Evolutionary conservation across 2,113 vertebrate species (phyloP).

Genomic region (Lucifuga dentata): DNA sequence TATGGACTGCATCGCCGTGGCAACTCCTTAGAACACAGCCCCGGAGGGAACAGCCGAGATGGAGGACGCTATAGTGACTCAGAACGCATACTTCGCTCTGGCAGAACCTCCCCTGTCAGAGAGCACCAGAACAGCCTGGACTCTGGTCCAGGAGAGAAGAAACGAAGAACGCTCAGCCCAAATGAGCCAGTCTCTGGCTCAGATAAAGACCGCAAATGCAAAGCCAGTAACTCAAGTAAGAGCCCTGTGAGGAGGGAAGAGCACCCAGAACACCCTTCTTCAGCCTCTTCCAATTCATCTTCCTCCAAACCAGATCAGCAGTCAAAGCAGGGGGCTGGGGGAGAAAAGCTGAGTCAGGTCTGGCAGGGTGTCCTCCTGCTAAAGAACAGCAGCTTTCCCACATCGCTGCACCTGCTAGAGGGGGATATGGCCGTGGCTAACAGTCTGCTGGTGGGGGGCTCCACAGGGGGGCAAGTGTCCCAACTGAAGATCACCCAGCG

Average conservation of each 20-base stretch:
- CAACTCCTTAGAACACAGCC: slow-evolving; percentile 90
- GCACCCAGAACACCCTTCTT: slow-evolving; percentile 59
- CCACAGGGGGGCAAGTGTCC: slow-evolving; percentile 87
- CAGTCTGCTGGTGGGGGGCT: slow-evolving; percentile 88
- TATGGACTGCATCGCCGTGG: slow-evolving; percentile 87
- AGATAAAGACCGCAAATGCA: slow-evolving; percentile 83
- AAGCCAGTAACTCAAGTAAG: slow-evolving; percentile 83
- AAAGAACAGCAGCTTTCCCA: slow-evolving; percentile 98
- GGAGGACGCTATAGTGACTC: slow-evolving; percentile 87
- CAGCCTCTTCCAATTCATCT: slow-evolving; percentile 5
- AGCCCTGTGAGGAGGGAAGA: slow-evolving; percentile 86
- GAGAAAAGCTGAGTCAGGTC: slow-evolving; percentile 87
- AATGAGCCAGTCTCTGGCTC: slow-evolving; percentile 2
- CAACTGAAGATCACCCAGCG: slow-evolving; percentile 99
- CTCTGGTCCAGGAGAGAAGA: slow-evolving; percentile 84
- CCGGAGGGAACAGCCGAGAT: slow-evolving; percentile 87
- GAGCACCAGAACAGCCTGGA: slow-evolving; percentile 87
- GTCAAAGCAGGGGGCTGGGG: slow-evolving; percentile 69
- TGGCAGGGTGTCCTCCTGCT: slow-evolving; percentile 97
- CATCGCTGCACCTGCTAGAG: slow-evolving; percentile 94
- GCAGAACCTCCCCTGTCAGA: slow-evolving; percentile 85
- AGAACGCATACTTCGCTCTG: slow-evolving; percentile 86
- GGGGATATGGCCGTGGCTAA: slow-evolving; percentile 90
- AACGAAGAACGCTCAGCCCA: slow-evolving; percentile 66
- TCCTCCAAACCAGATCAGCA: slow-evolving; percentile 77